Base-by-base conservation (phyloP, 2,888 invertebrate species). In the Andrena praecox region DNA sequence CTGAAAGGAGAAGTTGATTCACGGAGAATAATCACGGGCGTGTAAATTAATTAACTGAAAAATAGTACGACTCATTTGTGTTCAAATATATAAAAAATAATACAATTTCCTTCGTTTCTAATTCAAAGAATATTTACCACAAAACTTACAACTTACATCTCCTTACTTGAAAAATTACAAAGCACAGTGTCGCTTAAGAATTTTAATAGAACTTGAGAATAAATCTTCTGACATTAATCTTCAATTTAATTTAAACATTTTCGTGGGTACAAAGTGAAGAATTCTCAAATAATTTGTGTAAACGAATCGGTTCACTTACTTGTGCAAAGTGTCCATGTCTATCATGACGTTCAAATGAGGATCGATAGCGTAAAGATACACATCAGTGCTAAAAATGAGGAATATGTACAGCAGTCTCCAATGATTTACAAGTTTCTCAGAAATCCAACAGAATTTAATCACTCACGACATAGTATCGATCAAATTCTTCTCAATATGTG, bases 321-420 rank as follows among this genome's bases (percentile, higher is more conserved):
- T 96, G 93, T 97, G 97, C 42, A 97, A 93, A 5, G 96, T 95
- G 78, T 97, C 97, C 95, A 97, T 97, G 91, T 97, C 97, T 63
- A 98, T 96, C 75, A 98, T 96, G 0, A 97, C 96, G 91, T 98
- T 98, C 5, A 97, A 96, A 86, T 96, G 95, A 0, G 97, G 97
- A 94, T 98, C 97, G 27, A 98, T 96, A 2, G 97, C 98, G 91
- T 98, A 98, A 78, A 98, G 95, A 90, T 97, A 98, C 94, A 98
- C 95, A 90, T 98, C 97, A 31, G 98, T 98, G 69, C 98, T 97
- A 8, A 33, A 79, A 68, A 2, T 5, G 54, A 50, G 52, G 24
- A 29, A 52, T 24, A 8, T 24, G 10, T n/a, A 33, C 8, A 5
- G 0, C 29, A 27, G 33, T 50, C 16, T 31, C 1, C 3, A 12